A percentile compares a stretch with the other conserved stretches of the same genome.
Evolutionary conservation across 2,797 vertebrate genomes (phyloP).

Genomic region (Delichon dasypus): DNA sequence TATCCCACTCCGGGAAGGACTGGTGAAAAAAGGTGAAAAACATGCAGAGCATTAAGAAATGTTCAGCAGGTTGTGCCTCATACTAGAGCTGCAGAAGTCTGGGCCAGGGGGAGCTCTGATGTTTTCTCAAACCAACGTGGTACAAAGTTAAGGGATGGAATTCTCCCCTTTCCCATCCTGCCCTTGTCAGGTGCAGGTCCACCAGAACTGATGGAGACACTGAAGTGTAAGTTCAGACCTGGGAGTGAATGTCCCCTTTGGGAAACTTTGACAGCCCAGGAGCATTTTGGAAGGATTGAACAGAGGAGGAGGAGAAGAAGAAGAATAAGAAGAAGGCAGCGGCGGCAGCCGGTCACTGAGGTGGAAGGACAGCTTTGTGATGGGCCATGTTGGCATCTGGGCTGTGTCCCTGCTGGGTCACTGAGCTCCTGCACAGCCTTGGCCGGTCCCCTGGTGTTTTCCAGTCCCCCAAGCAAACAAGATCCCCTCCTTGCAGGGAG

Average conservation of each 20-base stretch:
- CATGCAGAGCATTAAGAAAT: neutral
- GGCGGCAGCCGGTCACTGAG: neutral
- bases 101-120: neutral
- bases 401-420: neutral
- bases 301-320: neutral
- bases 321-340: neutral
- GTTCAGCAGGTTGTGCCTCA: neutral
- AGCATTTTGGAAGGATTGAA: neutral
- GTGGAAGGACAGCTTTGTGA: neutral
- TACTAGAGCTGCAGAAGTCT: neutral
- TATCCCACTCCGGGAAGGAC: neutral
- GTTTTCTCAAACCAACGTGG: neutral
- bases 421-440: neutral
- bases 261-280: neutral
- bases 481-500: neutral
- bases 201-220: neutral
- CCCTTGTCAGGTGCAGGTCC: neutral
- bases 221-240: neutral
- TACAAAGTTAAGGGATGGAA: neutral
- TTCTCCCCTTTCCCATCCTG: neutral
- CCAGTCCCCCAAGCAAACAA: neutral
- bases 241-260: neutral
- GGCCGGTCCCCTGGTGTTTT: neutral
- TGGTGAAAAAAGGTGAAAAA: neutral
- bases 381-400: neutral